Evolutionary conservation across 1,140 invertebrate species (phyloP), one percentile per base, ranked within the genome.

Genomic region (Oppia nitens): DNA sequence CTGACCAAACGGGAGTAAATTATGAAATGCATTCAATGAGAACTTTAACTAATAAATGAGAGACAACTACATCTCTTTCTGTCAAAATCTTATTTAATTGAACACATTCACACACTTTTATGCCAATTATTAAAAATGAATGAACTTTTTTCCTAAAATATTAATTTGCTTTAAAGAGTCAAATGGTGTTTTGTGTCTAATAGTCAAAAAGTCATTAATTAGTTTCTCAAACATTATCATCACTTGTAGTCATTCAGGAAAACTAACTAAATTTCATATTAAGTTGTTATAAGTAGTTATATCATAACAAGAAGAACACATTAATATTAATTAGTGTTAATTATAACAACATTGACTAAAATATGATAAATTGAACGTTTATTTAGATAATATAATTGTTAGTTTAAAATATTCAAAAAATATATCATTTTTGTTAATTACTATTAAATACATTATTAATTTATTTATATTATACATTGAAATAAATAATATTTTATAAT

Each of bases 21-120:
- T 40, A 40, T 40, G 32, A 40, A 40, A 9, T 40, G 6, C 32
- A 40, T 40, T 40, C 32, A 6, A 40, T 17, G 6, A 6, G 32
- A 17, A 40, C 32, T 40, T 17, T 40, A 9, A 40, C 32, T 9
- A 17, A 40, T 40, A 40, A 40, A 40, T 6, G 32, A 40, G 32
- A 40, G 17, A 40, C 6, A 40, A 9, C 32, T 17, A 40, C 32
- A 6, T 9, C 17, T 40, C 32, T 40, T 9, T 9, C 32, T 40
- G 32, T 40, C 17, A 40, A 40, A 40, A 17, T 17, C 6, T 17
- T 40, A 9, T 40, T 9, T 40, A 17, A 40, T 17, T 40, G 32
- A 6, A 52, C 12, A 2, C 50, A 59, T 59, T 26, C 24, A 12
- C 53, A 59, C 23, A 59, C 57, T 2, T 23, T 53, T 26, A 24